Evolutionary conservation across 2,113 vertebrate species (phyloP).

Genomic region (Mesembrinibis cayennensis): DNA sequence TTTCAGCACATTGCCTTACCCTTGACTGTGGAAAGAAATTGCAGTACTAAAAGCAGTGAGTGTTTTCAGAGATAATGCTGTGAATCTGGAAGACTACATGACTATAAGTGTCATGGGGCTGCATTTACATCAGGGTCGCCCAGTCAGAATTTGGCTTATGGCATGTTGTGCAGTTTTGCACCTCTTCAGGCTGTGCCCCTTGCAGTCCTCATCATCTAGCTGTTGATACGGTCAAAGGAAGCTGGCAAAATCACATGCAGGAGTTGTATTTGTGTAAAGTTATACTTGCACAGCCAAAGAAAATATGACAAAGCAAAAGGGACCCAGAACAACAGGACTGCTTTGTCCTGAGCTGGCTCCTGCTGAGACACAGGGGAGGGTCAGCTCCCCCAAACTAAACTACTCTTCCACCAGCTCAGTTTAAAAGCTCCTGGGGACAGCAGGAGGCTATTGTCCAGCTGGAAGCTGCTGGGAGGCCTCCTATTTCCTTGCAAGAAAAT

Average conservation of each 20-base stretch:
- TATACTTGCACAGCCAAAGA: background rate
- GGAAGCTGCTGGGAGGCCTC: background rate
- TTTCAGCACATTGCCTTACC: background rate
- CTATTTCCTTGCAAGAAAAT: background rate
- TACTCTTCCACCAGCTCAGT: background rate
- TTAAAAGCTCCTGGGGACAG: background rate
- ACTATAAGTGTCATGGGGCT: background rate
- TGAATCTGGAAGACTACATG: background rate
- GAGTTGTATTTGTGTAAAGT: background rate
- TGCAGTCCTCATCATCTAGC: background rate
- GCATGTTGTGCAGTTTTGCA: background rate
- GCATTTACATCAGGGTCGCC: background rate
- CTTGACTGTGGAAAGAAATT: background rate
- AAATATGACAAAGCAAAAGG: background rate
- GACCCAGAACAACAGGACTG: background rate
- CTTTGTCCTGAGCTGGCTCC: background rate
- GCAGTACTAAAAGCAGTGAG: background rate
- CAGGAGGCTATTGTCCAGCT: background rate
- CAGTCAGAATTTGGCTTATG: background rate
- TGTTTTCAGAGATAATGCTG: background rate
- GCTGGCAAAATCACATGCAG: background rate
- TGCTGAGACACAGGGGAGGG: background rate
- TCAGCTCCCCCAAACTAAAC: fast-evolving
- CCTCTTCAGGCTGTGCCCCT: background rate
- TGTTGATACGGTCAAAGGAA: background rate